These are phyloP conservation scores for Hemicrepidius hirtus DNA, from an alignment of 2,888 invertebrate species.

Conservation along the genomic window DNA sequence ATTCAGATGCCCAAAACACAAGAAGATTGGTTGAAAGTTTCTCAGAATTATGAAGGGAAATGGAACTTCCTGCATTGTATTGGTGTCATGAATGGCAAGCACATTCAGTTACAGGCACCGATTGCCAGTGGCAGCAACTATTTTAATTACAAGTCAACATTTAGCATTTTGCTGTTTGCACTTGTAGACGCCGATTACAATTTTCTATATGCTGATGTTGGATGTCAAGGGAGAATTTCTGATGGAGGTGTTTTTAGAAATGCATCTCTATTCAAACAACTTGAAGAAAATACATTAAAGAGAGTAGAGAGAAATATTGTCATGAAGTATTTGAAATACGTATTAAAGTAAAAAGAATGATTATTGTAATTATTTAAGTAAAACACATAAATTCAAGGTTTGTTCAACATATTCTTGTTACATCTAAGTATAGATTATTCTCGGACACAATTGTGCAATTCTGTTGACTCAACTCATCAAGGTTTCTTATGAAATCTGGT, in stretches of 20 bases:
- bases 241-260: slow-evolving; percentile 60
- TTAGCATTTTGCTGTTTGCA: slow-evolving; percentile 63
- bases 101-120: slow-evolving; percentile 58
- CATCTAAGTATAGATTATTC: no score
- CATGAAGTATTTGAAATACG: no score
- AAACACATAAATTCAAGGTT: no score
- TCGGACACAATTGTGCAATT: no score
- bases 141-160: slow-evolving; percentile 61
- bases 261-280: not conserved
- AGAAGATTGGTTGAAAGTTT: not conserved
- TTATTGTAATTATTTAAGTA: no score
- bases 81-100: slow-evolving; percentile 63
- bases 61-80: slow-evolving; percentile 63
- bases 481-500: no score
- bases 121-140: slow-evolving; percentile 56
- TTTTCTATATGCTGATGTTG: slow-evolving; percentile 62
- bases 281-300: not conserved
- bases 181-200: slow-evolving; percentile 65
- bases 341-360: no score
- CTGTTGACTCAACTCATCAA: no score
- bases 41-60: slow-evolving; percentile 45
- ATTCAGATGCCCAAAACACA: not conserved
- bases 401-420: no score
- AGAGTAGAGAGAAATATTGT: no score
- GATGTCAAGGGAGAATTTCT: slow-evolving; percentile 60